phyloP scores from a whole-genome alignment of 2,797 vertebrate genomes.

The Hippoglossus hippoglossus region DNA sequence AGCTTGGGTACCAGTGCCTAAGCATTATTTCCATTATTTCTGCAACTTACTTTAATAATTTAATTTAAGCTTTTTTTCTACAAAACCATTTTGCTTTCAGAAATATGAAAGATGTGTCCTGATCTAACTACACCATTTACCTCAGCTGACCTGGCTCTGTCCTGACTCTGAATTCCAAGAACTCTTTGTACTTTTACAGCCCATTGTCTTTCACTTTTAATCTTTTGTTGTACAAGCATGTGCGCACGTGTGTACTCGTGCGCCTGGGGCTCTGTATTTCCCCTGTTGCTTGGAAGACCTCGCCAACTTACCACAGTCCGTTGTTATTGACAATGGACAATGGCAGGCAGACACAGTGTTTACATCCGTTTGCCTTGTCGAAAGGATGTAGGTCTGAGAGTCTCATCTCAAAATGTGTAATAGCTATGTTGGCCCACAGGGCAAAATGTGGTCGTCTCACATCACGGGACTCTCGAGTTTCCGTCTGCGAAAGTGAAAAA shows the following conservation, averaged over 20 bases:
- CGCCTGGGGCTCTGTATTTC: conserved; percentile 41
- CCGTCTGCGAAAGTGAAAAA: too few relatives aligned
- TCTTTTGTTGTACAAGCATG: not conserved
- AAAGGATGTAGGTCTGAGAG: conserved; percentile 19
- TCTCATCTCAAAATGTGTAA: not conserved
- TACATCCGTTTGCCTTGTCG: conserved; percentile 64
- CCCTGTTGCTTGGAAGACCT: conserved; percentile 30
- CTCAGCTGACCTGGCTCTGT: not conserved
- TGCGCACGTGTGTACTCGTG: not conserved
- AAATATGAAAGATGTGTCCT: too few relatives aligned
- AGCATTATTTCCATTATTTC: too few relatives aligned
- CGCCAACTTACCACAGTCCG: conserved; percentile 19
- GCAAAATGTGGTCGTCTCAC: too few relatives aligned
- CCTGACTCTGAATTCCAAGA: conserved; percentile 10
- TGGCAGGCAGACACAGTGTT: conserved; percentile 23
- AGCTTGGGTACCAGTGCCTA: too few relatives aligned
- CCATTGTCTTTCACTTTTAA: conserved; percentile 34
- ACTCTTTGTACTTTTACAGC: not conserved
- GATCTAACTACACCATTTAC: too few relatives aligned
- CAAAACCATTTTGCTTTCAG: too few relatives aligned
- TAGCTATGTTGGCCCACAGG: too few relatives aligned
- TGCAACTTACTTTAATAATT: too few relatives aligned
- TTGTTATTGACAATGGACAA: conserved; percentile 64
- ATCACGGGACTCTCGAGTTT: too few relatives aligned
- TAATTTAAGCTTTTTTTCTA: too few relatives aligned